Percentiles rank a stretch among this genome's conserved stretches.
phyloP scores from a whole-genome alignment of 2,797 vertebrate species.

The Manis crassicaudata region DNA sequence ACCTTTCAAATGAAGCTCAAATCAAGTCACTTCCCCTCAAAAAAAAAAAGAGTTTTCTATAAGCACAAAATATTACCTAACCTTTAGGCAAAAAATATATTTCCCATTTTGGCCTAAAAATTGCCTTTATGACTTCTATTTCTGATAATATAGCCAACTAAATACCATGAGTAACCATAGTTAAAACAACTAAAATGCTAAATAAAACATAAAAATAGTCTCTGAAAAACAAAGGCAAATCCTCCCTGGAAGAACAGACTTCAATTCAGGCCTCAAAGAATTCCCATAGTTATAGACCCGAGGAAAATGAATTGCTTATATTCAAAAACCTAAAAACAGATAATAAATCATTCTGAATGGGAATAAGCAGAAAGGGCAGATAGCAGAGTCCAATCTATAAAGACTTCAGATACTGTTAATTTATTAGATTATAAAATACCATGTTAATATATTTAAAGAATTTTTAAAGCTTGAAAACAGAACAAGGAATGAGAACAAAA shows the following conservation, averaged over 20 bases:
- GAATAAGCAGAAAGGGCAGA: neutral
- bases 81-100: constrained; percentile 27
- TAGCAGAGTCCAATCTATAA: neutral
- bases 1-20: neutral
- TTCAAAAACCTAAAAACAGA: neutral
- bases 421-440: neutral
- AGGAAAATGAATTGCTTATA: neutral
- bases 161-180: neutral
- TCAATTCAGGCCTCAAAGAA: neutral
- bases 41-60: neutral
- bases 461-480: constrained; percentile 4
- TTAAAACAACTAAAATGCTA: neutral
- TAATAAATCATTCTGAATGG: neutral
- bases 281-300: neutral
- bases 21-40: neutral
- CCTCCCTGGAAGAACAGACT: neutral
- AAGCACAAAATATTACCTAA: neutral
- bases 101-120: neutral
- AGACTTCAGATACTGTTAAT: neutral
- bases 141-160: neutral
- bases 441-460: neutral
- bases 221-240: neutral
- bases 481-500: neutral
- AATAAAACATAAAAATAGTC: constrained; percentile 1
- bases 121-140: neutral